Base-by-base conservation (phyloP, 2,888 invertebrate species). In the Netelia virgata region DNA sequence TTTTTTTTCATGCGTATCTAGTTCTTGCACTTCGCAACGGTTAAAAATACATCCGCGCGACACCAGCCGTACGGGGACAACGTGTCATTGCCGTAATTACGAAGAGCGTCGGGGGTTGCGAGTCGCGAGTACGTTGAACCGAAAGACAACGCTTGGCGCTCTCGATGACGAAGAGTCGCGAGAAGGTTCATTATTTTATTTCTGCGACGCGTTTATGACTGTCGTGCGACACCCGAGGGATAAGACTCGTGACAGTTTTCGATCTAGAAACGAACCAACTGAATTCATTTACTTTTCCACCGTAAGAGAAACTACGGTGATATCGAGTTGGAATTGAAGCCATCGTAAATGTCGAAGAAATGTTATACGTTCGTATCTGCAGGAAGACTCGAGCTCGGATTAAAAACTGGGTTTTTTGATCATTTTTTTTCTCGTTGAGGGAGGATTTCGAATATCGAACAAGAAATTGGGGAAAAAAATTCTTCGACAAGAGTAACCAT, bases 61-160 rank as follows among this genome's bases (percentile, higher is more conserved):
- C 28, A n/a, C 23, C n/a, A n/a, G 6, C 47, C 59, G 55, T 64
- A 14, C 43, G 57, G 76, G 53, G 74, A 75, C 70, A 86, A 76
- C 84, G 75, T 89, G 83, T 86, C 84, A 88, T 89, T 88, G 81
- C 70, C 59, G 61, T 88, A 89, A 89, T 88, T 55, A 75, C 72
- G 79, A 73, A 66, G 72, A 68, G 74, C 86, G 72, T 68, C 68
- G 43, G 20, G 11, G 47, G 14, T 8, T 59, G 10, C 20, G 55
- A n/a, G 14, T 55, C 55, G n/a, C 57, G 59, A 18, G n/a, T n/a
- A 59, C 59, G 59, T 18, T 55, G 55, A 66, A 75, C 75, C 53
- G 3, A 18, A 36, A 18, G 2, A n/a, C 8, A 47, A 47, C 11
- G 14, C 11, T 47, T 14, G 47, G 50, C 53, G 18, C 14, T 20